phyloP scores from a whole-genome alignment of 2,113 vertebrate species.

The Stegostoma tigrinum region DNA sequence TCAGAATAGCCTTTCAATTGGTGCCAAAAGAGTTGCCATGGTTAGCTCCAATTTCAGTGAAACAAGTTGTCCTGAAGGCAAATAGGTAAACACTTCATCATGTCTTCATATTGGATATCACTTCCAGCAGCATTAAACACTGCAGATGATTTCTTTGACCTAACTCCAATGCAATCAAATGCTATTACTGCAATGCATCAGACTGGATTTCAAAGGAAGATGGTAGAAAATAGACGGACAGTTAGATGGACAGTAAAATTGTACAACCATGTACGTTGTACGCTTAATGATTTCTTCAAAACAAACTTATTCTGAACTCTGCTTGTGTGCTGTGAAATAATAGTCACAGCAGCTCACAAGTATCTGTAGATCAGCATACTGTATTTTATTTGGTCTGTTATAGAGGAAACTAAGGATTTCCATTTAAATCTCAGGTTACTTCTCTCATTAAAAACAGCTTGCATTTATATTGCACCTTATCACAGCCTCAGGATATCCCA shows the following conservation, averaged over 20 bases:
- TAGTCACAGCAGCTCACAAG: background rate
- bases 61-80: constrained; percentile 16
- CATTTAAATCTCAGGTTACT: constrained; percentile 9
- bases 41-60: constrained; percentile 1
- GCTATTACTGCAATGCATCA: background rate
- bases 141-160: background rate
- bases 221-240: background rate
- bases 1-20: constrained; percentile 19
- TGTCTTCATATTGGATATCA: background rate
- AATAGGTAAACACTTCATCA: background rate
- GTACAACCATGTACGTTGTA: background rate
- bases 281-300: constrained; percentile 4
- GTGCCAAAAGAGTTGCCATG: background rate
- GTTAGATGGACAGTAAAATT: background rate
- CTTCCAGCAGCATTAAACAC: background rate
- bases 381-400: background rate
- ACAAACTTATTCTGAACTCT: background rate
- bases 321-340: background rate
- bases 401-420: background rate
- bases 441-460: background rate
- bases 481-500: background rate
- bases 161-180: background rate
- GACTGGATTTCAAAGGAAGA: background rate
- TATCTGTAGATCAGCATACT: background rate
- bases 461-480: background rate